Conservation (phyloP, 1,140 invertebrate species). For the Meloidogyne floridensis region DNA sequence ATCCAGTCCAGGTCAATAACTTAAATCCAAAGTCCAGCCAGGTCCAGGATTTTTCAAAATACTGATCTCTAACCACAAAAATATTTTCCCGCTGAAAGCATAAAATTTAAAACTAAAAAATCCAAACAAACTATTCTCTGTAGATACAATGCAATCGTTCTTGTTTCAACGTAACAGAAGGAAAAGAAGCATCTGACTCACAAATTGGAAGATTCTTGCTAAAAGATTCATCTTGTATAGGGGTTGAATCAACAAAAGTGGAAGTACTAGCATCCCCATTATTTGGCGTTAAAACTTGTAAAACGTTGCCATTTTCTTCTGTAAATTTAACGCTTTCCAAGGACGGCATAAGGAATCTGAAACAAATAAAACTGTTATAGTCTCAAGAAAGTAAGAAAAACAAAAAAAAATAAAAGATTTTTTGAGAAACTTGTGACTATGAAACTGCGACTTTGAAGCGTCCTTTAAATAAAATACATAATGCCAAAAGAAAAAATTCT, state of each 20-base stretch:
- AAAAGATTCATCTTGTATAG: neutral
- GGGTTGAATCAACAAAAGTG: neutral
- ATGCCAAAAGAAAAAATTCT: too few species aligned
- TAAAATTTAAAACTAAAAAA: neutral
- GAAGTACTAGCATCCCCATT: neutral
- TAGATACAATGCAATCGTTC: slow-evolving; percentile 19
- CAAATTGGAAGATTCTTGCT: neutral
- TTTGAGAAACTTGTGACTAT: too few species aligned
- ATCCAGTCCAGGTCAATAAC: too few species aligned
- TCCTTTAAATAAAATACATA: too few species aligned
- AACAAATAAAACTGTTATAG: too few species aligned
- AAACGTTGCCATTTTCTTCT: neutral
- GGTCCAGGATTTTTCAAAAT: too few species aligned
- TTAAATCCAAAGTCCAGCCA: too few species aligned
- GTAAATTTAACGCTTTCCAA: neutral
- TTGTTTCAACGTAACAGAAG: slow-evolving; percentile 5
- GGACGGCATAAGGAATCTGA: neutral
- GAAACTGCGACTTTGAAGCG: too few species aligned
- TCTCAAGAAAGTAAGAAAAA: too few species aligned
- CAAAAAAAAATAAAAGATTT: too few species aligned
- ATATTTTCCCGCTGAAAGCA: neutral
- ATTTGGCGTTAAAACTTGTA: neutral
- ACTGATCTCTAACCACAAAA: neutral
- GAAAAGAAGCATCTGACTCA: neutral
- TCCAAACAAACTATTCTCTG: slow-evolving; percentile 14